A percentile compares a stretch with the other conserved stretches of the same genome.
Evolutionary conservation across 2,113 vertebrate genomes (phyloP).

Genomic region (Ginglymostoma cirratum): DNA sequence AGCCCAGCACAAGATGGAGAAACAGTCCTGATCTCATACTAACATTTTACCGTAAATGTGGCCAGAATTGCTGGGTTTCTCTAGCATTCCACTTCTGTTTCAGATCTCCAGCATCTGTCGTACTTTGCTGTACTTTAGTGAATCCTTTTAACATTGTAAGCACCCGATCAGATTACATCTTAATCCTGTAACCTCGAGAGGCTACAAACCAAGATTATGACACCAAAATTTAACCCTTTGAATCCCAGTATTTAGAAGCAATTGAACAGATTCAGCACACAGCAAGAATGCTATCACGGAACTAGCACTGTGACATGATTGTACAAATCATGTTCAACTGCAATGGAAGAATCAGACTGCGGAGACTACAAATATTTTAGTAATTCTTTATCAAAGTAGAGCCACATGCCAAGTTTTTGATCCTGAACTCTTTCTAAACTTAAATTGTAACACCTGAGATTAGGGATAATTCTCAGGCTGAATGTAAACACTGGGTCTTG

Average conservation of each 20-base stretch:
- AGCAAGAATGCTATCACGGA: neutral
- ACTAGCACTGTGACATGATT: neutral
- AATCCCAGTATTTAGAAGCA: neutral
- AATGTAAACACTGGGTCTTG: neutral
- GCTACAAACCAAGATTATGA: neutral
- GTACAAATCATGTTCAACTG: neutral
- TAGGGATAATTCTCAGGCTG: neutral
- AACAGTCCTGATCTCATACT: too few species aligned
- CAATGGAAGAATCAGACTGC: neutral
- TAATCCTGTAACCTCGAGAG: neutral
- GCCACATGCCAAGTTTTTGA: neutral
- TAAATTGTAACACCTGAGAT: neutral
- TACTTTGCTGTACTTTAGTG: neutral
- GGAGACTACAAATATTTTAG: neutral
- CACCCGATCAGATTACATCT: neutral
- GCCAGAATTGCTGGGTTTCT: too few species aligned
- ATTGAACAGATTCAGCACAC: neutral
- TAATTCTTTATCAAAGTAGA: neutral
- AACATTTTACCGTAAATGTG: too few species aligned
- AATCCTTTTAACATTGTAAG: neutral
- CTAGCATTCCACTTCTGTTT: too few species aligned
- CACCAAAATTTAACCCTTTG: neutral
- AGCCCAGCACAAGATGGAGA: too few species aligned
- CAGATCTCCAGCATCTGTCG: too few species aligned
- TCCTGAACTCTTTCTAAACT: neutral